These are phyloP conservation scores for Aix galericulata DNA, from an alignment of 2,113 vertebrate genomes.

Conservation along the genomic window DNA sequence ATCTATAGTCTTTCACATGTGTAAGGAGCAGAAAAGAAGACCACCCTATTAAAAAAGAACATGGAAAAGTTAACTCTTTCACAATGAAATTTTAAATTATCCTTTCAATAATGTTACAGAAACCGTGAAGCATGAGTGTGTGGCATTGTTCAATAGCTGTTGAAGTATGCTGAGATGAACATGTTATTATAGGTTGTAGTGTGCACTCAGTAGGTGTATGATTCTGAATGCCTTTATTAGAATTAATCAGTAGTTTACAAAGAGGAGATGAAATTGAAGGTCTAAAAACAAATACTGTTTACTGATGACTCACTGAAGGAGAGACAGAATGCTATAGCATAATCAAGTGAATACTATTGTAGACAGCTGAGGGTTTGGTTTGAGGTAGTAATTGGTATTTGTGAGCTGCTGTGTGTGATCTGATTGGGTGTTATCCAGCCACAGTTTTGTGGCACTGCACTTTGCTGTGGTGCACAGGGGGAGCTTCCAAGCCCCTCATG, in stretches of 20 bases:
- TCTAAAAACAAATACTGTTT: constrained; percentile 22
- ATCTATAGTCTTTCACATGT: background rate
- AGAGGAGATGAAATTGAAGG: background rate
- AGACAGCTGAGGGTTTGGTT: background rate
- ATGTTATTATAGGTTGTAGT: background rate
- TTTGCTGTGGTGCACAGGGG: background rate
- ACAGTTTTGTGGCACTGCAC: background rate
- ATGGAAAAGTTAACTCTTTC: background rate
- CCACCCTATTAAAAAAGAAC: background rate
- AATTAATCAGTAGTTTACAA: constrained; percentile 14
- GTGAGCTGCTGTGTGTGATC: background rate
- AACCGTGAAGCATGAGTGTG: background rate
- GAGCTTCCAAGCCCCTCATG: background rate
- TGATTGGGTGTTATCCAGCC: background rate
- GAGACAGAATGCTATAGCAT: background rate
- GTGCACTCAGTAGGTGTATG: background rate
- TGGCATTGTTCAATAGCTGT: background rate
- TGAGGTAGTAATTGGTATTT: background rate
- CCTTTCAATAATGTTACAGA: background rate
- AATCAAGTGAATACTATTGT: background rate
- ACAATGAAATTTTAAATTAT: background rate
- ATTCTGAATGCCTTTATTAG: constrained; percentile 11
- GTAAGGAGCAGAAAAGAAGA: background rate
- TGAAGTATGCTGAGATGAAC: background rate
- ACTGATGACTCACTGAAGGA: constrained; percentile 3